These are phyloP conservation scores for Cairina moschata DNA, from an alignment of 2,113 vertebrate genomes.

Conservation along the genomic window DNA sequence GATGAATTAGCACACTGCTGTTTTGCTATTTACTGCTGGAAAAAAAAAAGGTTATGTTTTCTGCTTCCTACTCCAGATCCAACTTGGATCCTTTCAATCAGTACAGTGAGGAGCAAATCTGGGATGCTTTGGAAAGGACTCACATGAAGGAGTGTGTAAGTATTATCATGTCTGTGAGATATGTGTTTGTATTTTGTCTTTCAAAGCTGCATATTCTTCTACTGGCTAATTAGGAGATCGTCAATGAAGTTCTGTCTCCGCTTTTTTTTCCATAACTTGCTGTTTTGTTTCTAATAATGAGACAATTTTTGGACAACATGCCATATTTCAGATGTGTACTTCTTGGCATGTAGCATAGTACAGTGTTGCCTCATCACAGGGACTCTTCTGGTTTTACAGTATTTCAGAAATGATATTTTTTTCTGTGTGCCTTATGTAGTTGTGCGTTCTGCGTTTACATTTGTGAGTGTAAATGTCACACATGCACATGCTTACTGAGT, in stretches of 20 bases:
- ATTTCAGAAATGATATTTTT: neutral
- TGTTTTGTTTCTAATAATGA: neutral
- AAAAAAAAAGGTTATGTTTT: conserved; percentile 18
- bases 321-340: neutral
- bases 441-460: neutral
- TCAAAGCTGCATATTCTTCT: neutral
- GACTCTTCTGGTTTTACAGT: neutral
- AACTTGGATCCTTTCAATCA: conserved; percentile 91
- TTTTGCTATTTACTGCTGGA: neutral
- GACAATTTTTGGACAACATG: neutral
- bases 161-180: neutral
- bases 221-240: neutral
- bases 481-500: neutral
- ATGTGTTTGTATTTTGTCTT: neutral
- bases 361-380: neutral
- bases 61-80: conserved; percentile 73
- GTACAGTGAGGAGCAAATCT: conserved; percentile 88
- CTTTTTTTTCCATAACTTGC: neutral
- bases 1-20: neutral
- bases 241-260: neutral
- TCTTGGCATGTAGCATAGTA: neutral
- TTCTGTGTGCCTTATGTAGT: neutral
- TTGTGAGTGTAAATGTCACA: neutral
- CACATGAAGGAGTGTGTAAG: conserved; percentile 98
- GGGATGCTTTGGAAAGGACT: conserved; percentile 90